phyloP scores from a whole-genome alignment of 2,888 invertebrate genomes.

The Cinara cedri region DNA sequence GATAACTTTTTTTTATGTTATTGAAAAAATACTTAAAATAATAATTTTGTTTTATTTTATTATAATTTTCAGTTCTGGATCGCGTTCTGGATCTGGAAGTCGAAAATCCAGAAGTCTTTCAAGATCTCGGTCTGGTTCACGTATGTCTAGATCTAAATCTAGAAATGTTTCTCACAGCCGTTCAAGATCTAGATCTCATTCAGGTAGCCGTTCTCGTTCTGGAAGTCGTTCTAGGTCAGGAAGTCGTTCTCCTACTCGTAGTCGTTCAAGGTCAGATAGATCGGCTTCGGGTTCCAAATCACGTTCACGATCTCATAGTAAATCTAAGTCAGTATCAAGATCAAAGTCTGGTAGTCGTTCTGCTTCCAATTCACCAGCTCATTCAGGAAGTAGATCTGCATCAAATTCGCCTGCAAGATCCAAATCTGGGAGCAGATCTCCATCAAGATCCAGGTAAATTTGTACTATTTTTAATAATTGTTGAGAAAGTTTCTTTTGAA shows the following conservation, averaged over 20 bases:
- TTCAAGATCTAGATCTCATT: constrained; percentile 58
- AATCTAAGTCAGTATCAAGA: constrained; percentile 62
- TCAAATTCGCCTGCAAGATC: constrained; percentile 63
- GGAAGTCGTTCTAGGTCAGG: constrained; percentile 60
- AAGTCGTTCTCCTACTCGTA: constrained; percentile 37
- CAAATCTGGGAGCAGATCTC: constrained; percentile 62
- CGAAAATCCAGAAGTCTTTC: constrained; percentile 65
- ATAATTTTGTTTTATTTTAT: constrained; percentile 60
- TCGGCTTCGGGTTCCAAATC: constrained; percentile 53
- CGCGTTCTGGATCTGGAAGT: constrained; percentile 62
- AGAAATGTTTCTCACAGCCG: constrained; percentile 31
- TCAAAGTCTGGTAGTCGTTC: constrained; percentile 64
- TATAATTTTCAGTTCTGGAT: constrained; percentile 61
- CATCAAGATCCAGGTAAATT: constrained; percentile 43
- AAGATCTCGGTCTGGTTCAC: constrained; percentile 62
- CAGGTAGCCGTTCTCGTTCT: constrained; percentile 58
- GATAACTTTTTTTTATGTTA: neutral
- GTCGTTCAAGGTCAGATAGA: constrained; percentile 49
- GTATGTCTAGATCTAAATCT: constrained; percentile 35
- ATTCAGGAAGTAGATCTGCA: constrained; percentile 63
- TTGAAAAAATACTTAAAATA: neutral
- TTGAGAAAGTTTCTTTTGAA: neutral
- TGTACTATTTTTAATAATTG: neutral
- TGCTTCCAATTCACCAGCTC: constrained; percentile 62
- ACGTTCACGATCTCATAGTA: constrained; percentile 61